phyloP scores from a whole-genome alignment of 2,113 vertebrate species.

The Anas platyrhynchos region DNA sequence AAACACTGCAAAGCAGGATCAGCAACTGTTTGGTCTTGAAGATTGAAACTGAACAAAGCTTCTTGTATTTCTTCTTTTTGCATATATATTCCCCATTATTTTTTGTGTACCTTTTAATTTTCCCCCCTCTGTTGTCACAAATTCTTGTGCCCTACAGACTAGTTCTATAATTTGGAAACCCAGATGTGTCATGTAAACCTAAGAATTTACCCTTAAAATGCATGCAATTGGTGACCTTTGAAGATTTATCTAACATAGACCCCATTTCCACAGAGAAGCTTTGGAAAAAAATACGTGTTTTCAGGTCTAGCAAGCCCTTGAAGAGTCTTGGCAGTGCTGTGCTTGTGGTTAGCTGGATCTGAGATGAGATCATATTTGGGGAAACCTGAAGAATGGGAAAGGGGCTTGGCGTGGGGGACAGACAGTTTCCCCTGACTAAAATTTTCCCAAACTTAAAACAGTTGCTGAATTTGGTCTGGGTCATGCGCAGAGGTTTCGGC shows the following conservation, averaged over 20 bases:
- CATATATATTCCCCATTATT: not conserved
- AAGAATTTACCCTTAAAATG: not conserved
- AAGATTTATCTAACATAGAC: not conserved
- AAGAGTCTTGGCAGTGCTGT: not conserved
- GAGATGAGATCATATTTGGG: not conserved
- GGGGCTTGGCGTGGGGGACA: not conserved
- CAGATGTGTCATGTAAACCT: not conserved
- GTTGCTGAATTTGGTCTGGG: not conserved
- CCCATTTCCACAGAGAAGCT: not conserved
- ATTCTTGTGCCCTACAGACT: not conserved
- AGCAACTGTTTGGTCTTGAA: conserved; percentile 5
- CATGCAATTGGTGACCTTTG: not conserved
- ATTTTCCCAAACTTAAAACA: not conserved
- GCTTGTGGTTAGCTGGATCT: not conserved
- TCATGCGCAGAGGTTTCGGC: not conserved
- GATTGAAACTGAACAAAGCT: not conserved
- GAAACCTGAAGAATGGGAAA: not conserved
- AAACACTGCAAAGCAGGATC: not conserved
- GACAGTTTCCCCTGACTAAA: not conserved
- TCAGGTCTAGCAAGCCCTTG: not conserved
- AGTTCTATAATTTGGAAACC: not conserved
- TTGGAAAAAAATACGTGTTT: not conserved
- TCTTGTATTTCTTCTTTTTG: not conserved
- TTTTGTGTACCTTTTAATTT: not conserved
- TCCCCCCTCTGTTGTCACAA: not conserved